phyloP scores from a whole-genome alignment of 2,888 invertebrate genomes.

The Phaedon cochleariae region DNA sequence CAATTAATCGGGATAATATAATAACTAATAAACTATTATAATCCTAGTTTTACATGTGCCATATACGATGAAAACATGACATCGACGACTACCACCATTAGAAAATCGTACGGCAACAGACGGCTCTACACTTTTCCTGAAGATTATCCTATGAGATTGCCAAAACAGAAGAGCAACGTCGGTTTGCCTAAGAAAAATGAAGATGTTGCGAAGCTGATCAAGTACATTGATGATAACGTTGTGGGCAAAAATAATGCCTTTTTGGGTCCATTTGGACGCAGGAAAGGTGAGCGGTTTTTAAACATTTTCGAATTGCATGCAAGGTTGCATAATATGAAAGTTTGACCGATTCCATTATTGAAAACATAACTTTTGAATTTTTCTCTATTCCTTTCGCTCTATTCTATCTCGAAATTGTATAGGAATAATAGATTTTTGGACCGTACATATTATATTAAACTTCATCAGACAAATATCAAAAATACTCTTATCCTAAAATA shows the following conservation, averaged over 20 bases:
- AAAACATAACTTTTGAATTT: too few relatives aligned
- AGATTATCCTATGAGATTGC: constrained; percentile 58
- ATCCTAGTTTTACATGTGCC: constrained; percentile 26
- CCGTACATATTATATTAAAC: too few relatives aligned
- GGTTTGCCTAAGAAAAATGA: constrained; percentile 66
- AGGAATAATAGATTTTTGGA: too few relatives aligned
- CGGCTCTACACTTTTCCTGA: constrained; percentile 60
- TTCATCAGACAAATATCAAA: too few relatives aligned
- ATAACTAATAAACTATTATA: background rate
- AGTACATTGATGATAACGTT: constrained; percentile 82
- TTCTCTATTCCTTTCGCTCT: too few relatives aligned
- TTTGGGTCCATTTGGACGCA: constrained; percentile 82
- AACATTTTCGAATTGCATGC: background rate
- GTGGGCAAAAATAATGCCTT: constrained; percentile 84
- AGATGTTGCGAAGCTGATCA: constrained; percentile 75
- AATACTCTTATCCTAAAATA: too few relatives aligned
- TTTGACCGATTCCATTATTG: background rate
- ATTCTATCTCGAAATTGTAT: too few relatives aligned
- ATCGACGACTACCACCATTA: constrained; percentile 58
- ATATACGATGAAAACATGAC: constrained; percentile 55
- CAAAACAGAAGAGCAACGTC: constrained; percentile 56
- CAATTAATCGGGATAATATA: too few relatives aligned
- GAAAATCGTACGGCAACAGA: constrained; percentile 61
- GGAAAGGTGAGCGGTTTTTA: constrained; percentile 72
- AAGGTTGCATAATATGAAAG: background rate